Percentiles rank a stretch among this genome's conserved stretches.
Conservation (phyloP, 37 sponge, comb jelly and placozoan genomes). For the Crambe crambe region DNA sequence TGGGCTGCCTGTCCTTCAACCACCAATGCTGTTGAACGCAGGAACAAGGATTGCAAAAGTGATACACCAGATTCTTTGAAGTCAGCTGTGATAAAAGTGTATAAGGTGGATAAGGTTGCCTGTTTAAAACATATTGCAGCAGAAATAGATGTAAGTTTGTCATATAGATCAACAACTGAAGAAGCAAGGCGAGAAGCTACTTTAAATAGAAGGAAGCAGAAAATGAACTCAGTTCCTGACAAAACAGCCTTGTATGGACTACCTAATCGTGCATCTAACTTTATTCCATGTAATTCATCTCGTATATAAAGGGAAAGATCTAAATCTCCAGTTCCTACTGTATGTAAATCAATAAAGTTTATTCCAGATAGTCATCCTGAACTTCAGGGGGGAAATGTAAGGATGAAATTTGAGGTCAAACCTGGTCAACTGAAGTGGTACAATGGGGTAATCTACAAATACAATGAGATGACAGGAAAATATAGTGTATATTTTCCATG, state of each 20-base stretch:
- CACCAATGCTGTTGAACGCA: conserved; percentile 37
- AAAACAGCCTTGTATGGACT: conserved; percentile 13
- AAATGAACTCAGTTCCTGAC: neutral
- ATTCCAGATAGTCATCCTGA: too few species aligned
- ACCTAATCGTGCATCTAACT: conserved; percentile 2
- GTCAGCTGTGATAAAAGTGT: conserved; percentile 22
- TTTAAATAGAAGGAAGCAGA: neutral
- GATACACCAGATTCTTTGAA: conserved; percentile 13
- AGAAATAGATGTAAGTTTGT: conserved; percentile 9
- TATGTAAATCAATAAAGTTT: conserved; percentile 1
- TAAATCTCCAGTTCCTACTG: neutral
- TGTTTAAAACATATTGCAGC: conserved; percentile 32
- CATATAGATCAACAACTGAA: conserved; percentile 19
- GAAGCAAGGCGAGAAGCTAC: neutral
- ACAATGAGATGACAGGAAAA: conserved; percentile 3
- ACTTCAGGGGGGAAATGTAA: too few species aligned
- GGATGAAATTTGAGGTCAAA: conserved; percentile 20
- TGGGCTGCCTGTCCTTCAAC: conserved; percentile 15
- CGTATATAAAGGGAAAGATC: neutral
- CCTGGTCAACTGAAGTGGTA: neutral
- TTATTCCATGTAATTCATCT: neutral
- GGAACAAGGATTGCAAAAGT: conserved; percentile 22
- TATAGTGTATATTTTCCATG: conserved; percentile 24
- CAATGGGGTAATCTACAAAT: conserved; percentile 1
- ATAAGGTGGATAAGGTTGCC: conserved; percentile 28